Evolutionary conservation across 2,113 vertebrate genomes (phyloP).

Genomic region (Clinocottus analis): DNA sequence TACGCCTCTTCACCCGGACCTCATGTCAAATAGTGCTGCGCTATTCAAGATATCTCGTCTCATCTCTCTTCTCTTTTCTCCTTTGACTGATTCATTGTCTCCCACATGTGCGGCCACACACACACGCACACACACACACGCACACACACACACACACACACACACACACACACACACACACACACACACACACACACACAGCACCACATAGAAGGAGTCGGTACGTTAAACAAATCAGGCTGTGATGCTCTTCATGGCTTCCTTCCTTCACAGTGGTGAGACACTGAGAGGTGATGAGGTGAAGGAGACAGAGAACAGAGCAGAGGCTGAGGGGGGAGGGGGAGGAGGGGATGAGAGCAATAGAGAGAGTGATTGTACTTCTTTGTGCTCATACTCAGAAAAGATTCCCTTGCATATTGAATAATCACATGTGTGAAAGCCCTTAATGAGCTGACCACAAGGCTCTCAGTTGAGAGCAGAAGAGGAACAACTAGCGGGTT

Average conservation of each 20-base stretch:
- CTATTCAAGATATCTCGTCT: constrained; percentile 63
- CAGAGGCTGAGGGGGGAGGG: constrained; percentile 66
- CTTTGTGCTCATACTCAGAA: constrained; percentile 20
- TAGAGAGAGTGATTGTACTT: constrained; percentile 43
- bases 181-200: constrained; percentile 16
- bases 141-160: constrained; percentile 6
- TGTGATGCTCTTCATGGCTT: constrained; percentile 51
- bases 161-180: constrained; percentile 25
- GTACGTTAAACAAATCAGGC: constrained; percentile 67
- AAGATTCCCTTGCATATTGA: constrained; percentile 44
- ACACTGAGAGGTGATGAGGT: constrained; percentile 78
- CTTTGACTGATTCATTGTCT: constrained; percentile 48
- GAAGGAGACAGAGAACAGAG: constrained; percentile 77
- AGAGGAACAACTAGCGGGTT: constrained; percentile 64
- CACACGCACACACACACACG: constrained; percentile 18
- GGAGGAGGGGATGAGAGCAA: constrained; percentile 35
- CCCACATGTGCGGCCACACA: not conserved
- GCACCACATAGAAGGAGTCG: constrained; percentile 30
- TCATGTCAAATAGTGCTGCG: constrained; percentile 46
- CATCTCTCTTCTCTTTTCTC: constrained; percentile 28
- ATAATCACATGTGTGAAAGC: constrained; percentile 74
- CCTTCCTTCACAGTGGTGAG: constrained; percentile 56
- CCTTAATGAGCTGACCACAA: constrained; percentile 65
- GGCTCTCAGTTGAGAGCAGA: constrained; percentile 46
- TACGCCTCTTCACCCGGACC: constrained; percentile 55